A percentile compares a stretch with the other conserved stretches of the same genome.
These are phyloP conservation scores for Heteromormyrus szaboi DNA, from an alignment of 2,797 vertebrate species.

Conservation along the genomic window DNA sequence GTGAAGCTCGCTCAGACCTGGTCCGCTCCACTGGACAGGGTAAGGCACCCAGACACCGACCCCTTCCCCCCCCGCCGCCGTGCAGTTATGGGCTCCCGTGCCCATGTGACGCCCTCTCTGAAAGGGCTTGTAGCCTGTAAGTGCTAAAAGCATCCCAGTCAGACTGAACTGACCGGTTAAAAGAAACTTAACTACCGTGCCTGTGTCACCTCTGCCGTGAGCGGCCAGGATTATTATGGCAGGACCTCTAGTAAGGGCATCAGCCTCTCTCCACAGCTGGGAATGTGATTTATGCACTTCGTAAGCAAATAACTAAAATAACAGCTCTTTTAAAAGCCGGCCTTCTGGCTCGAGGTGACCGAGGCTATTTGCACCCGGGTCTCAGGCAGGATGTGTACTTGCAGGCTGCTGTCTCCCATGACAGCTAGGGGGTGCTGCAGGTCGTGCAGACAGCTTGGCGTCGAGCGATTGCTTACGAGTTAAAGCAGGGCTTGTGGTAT, in stretches of 20 bases:
- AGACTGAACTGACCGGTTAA: not conserved
- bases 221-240: not conserved
- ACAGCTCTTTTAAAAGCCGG: not conserved
- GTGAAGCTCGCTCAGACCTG: conserved; percentile 67
- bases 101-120: not conserved
- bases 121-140: not conserved
- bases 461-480: not conserved
- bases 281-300: not conserved
- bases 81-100: not conserved
- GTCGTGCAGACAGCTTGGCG: not conserved
- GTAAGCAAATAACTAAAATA: not conserved
- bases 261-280: not conserved
- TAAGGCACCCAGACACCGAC: conserved; percentile 36
- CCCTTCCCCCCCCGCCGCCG: not conserved
- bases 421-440: not conserved
- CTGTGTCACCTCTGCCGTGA: not conserved
- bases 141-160: not conserved
- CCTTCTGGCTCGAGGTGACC: not conserved
- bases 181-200: not conserved
- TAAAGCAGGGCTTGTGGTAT: not conserved
- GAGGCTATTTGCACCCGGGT: not conserved
- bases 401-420: not conserved
- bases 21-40: conserved; percentile 77
- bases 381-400: not conserved
- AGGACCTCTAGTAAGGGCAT: not conserved